Conservation (phyloP, 2,888 invertebrate genomes). For the Malthinus seriepunctatus region DNA sequence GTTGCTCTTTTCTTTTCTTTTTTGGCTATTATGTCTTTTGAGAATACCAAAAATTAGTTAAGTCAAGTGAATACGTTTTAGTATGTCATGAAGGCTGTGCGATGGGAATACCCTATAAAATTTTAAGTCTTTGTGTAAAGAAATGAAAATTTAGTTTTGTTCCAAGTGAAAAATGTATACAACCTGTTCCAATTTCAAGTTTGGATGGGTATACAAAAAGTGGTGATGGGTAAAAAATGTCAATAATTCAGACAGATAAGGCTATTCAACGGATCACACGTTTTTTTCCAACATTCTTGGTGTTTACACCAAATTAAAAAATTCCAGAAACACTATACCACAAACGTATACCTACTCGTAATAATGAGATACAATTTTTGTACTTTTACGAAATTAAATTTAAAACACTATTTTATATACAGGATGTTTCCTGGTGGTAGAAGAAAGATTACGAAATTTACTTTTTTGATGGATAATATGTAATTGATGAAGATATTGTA, state of each 20-base stretch:
- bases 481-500: no score
- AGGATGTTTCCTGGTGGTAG: no score
- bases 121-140: constrained; percentile 11
- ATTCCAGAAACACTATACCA: background rate
- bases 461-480: no score
- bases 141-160: constrained; percentile 8
- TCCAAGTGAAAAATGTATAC: background rate
- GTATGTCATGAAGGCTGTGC: constrained; percentile 6
- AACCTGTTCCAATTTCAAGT: constrained; percentile 26
- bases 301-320: no score
- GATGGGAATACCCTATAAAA: constrained; percentile 21
- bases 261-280: constrained; percentile 2
- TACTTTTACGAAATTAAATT: no score
- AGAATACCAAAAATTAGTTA: constrained; percentile 16
- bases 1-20: constrained; percentile 21
- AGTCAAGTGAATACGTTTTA: constrained; percentile 21
- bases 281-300: background rate
- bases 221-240: constrained; percentile 3
- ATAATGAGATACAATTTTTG: background rate
- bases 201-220: constrained; percentile 4
- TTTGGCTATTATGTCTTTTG: constrained; percentile 1
- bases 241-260: constrained; percentile 4
- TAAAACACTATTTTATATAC: no score
- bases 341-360: background rate
- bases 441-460: no score